A percentile compares a stretch with the other conserved stretches of the same genome.
Conservation (phyloP, 2,113 vertebrate species). For the Cinclus mexicanus region DNA sequence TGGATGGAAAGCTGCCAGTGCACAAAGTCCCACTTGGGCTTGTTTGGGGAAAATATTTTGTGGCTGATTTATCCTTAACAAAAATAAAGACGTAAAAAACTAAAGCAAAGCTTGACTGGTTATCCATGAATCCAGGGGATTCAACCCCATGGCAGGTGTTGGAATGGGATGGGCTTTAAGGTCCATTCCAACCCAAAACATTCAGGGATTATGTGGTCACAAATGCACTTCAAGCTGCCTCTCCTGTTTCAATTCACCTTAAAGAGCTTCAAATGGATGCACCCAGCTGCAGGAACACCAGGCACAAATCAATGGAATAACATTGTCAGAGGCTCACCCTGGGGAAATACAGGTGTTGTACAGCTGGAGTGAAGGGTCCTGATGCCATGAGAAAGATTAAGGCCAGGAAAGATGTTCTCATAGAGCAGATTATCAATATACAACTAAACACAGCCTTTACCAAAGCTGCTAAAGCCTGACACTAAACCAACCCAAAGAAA, state of each 20-base stretch:
- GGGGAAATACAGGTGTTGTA: neutral
- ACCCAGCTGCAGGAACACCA: neutral
- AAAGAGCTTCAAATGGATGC: neutral
- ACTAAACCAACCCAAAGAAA: neutral
- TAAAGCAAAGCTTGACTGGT: neutral
- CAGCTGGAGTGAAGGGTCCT: neutral
- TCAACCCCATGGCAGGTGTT: fast-evolving
- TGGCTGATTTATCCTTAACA: neutral
- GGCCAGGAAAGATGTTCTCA: neutral
- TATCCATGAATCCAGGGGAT: neutral
- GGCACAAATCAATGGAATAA: neutral
- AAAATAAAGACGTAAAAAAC: neutral
- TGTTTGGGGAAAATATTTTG: neutral
- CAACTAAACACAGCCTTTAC: neutral
- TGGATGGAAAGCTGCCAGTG: neutral
- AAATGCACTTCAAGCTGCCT: neutral
- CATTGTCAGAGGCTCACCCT: neutral
- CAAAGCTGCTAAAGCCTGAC: neutral
- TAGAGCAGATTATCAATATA: neutral
- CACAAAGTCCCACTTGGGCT: neutral
- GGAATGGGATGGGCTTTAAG: neutral
- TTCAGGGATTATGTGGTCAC: neutral
- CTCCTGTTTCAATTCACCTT: neutral
- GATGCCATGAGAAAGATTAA: fast-evolving
- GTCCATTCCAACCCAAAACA: neutral